These are phyloP conservation scores for Enteromius trimaculatus DNA, from an alignment of 2,797 vertebrate genomes.

Conservation along the genomic window DNA sequence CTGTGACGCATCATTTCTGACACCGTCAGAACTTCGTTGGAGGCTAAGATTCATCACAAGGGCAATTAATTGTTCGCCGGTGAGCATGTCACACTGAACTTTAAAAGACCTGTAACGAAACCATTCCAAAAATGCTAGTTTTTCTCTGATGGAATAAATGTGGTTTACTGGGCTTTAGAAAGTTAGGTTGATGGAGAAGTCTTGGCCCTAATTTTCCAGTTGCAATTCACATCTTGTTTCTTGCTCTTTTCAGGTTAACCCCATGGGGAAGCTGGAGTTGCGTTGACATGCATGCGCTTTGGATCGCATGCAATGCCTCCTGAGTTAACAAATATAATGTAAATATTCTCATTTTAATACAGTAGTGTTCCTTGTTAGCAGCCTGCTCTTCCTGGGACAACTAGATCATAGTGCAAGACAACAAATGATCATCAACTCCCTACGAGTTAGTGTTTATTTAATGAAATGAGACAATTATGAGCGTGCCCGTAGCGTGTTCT, in stretches of 20 bases:
- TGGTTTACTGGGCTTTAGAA: neutral
- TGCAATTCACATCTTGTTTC: neutral
- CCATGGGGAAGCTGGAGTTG: neutral
- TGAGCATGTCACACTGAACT: constrained; percentile 30
- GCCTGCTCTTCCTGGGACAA: neutral
- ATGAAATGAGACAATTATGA: constrained; percentile 27
- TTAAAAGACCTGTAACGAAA: neutral
- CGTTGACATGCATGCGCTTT: neutral
- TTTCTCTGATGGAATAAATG: neutral
- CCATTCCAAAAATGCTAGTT: neutral
- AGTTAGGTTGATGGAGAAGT: neutral
- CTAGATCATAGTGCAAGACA: constrained; percentile 7
- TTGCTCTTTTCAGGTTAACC: neutral
- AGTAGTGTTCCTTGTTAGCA: neutral
- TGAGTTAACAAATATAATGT: neutral
- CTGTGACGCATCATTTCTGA: constrained; percentile 30
- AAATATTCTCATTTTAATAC: neutral
- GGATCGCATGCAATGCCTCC: neutral
- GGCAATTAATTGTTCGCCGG: constrained; percentile 22
- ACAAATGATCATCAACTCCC: constrained; percentile 9
- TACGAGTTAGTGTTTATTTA: constrained; percentile 17
- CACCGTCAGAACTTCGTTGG: constrained; percentile 32
- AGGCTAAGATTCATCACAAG: constrained; percentile 32
- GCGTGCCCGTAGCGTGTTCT: neutral
- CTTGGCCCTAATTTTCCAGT: neutral